Percentiles rank a stretch among this genome's conserved stretches.
Conservation (phyloP, 2,113 vertebrate genomes). For the Climacteris rufus region DNA sequence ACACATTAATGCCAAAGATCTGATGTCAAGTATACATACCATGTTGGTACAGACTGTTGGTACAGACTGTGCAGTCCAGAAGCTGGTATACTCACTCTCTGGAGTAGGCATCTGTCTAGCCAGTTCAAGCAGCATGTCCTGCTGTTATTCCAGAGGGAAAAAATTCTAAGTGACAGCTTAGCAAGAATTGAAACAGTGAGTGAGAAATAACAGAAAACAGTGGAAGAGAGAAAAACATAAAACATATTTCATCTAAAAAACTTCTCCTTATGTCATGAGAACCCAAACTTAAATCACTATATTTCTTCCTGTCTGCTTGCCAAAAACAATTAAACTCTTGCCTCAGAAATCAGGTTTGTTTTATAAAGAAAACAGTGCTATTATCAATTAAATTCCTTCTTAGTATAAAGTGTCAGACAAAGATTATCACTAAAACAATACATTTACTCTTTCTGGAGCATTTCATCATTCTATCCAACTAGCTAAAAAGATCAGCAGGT, state of each 20-base stretch:
- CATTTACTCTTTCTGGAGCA: background rate
- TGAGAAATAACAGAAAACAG: background rate
- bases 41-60: background rate
- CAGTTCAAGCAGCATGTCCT: constrained; percentile 7
- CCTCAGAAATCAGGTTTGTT: background rate
- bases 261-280: background rate
- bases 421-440: background rate
- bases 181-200: constrained; percentile 12
- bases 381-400: background rate
- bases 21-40: constrained; percentile 1
- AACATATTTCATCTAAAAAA: background rate
- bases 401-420: background rate
- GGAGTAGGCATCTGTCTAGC: constrained; percentile 41
- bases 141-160: constrained; percentile 42
- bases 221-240: background rate
- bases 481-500: background rate
- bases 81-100: constrained; percentile 23
- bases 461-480: background rate
- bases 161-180: constrained; percentile 48
- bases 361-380: background rate
- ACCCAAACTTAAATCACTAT: background rate
- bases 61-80: constrained; percentile 4
- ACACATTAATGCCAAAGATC: background rate
- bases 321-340: background rate
- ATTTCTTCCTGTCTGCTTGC: background rate